Evolutionary conservation across 2,888 invertebrate species (phyloP).

Genomic region (Autographa gamma): DNA sequence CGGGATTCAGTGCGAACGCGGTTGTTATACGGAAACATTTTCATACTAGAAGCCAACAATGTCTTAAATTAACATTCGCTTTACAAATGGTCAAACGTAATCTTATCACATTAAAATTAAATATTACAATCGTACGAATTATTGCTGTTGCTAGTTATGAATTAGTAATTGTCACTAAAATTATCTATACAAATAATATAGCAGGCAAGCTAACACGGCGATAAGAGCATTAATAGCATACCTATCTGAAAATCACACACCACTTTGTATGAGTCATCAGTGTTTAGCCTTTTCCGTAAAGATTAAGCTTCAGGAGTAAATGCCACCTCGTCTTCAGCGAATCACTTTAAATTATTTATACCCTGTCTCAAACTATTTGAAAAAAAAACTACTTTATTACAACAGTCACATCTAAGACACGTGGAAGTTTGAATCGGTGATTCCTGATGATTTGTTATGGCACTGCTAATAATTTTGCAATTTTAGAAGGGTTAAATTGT

Average conservation of each 20-base stretch:
- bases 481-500: no score
- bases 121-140: not conserved
- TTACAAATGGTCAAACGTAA: not conserved
- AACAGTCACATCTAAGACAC: no score
- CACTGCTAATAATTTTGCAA: no score
- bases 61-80: not conserved
- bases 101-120: constrained; percentile 5
- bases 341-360: not conserved
- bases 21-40: not conserved
- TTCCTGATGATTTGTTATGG: no score
- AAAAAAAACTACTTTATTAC: no score
- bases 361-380: no score
- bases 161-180: not conserved
- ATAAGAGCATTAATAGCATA: constrained; percentile 2
- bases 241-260: not conserved
- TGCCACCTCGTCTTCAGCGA: no score
- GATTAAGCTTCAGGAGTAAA: not conserved
- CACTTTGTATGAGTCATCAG: not conserved
- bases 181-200: constrained; percentile 3
- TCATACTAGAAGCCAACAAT: not conserved
- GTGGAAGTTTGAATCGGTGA: no score
- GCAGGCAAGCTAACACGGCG: not conserved
- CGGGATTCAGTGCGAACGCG: not conserved
- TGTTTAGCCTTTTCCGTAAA: not conserved
- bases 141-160: constrained; percentile 6